Evolutionary conservation across 1,140 invertebrate genomes (phyloP).

Genomic region (Tetranychus urticae): DNA sequence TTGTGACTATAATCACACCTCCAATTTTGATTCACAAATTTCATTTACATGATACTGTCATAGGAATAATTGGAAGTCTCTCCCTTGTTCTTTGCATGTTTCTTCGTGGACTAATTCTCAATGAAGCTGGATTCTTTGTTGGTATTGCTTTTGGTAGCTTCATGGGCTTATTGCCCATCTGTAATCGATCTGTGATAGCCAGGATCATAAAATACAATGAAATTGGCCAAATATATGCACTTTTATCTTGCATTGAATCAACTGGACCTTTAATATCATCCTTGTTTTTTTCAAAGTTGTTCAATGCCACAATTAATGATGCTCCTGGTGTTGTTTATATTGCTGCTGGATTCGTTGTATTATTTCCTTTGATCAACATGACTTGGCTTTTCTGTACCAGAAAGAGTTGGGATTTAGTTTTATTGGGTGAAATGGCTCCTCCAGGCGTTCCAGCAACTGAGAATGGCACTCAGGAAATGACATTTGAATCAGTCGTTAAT

Average conservation of each 20-base stretch:
- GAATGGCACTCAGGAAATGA: too few relatives aligned
- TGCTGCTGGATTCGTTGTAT: not conserved
- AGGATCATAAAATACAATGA: constrained; percentile 4
- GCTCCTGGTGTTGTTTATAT: constrained; percentile 3
- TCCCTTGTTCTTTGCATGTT: not conserved
- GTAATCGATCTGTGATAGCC: constrained; percentile 2
- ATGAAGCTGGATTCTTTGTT: not conserved
- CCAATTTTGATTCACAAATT: constrained; percentile 2
- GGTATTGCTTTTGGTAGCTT: constrained; percentile 1
- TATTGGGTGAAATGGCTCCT: too few relatives aligned
- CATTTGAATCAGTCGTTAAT: too few relatives aligned
- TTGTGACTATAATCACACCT: not conserved
- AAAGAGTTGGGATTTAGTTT: too few relatives aligned
- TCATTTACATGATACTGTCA: not conserved
- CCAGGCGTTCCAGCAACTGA: too few relatives aligned
- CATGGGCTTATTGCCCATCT: constrained; percentile 1
- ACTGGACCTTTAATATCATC: constrained; percentile 1
- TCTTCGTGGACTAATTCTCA: not conserved
- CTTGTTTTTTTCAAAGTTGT: constrained; percentile 1
- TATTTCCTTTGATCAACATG: not conserved
- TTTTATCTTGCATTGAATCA: constrained; percentile 3
- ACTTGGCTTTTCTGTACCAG: not conserved
- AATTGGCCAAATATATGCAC: constrained; percentile 2
- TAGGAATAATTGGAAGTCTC: constrained; percentile 2
- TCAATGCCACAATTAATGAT: constrained; percentile 1